Evolutionary conservation across 2,797 vertebrate species (phyloP), one percentile per base, ranked within the genome.

Genomic region (Epinephelus awoara): DNA sequence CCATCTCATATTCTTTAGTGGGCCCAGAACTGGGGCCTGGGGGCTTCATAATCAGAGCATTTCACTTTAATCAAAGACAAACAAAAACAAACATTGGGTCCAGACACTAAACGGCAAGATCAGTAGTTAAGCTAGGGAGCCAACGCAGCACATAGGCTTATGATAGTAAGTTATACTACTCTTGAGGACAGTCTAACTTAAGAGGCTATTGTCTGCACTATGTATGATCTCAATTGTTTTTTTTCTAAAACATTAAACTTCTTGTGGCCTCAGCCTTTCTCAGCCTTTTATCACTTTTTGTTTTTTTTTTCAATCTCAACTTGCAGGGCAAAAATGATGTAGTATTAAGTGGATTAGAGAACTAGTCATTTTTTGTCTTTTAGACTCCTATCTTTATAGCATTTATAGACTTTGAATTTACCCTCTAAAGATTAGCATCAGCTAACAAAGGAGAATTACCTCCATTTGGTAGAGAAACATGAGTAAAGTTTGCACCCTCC

Each of bases 31-130:
- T 63, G 79, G 59, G 77, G 87, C 80, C 81, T 73, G 71, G 54
- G 90, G 86, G 87, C 87, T 88, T 90, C 78, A 83, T 93, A 90
- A 93, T 89, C 81, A 89, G 84, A 89, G 84, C 82, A 84, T 82
- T 92, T 85, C 59, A 81, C 86, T 94, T 92, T 93, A 92, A 93
- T 93, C 83, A 93, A 82, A 90, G 82, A 83, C 82, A 83, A 93
- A 91, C 87, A 90, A 90, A 92, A 92, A 91, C 88, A 92, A 92
- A 93, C 88, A 86, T 46, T 55, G 56, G 58, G 77, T 55, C 72
- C 84, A 84, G 77, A 69, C 58, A 18, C 75, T 88, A 88, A 92
- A 88, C 9, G 65, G 75, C 85, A 82, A 64, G 67, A 88, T 83
- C 85, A 67, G 87, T 88, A 67, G 83, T 91, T 88, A 76, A 84